phyloP scores from a whole-genome alignment of 2,113 vertebrate species.

The Malaclemys terrapin region DNA sequence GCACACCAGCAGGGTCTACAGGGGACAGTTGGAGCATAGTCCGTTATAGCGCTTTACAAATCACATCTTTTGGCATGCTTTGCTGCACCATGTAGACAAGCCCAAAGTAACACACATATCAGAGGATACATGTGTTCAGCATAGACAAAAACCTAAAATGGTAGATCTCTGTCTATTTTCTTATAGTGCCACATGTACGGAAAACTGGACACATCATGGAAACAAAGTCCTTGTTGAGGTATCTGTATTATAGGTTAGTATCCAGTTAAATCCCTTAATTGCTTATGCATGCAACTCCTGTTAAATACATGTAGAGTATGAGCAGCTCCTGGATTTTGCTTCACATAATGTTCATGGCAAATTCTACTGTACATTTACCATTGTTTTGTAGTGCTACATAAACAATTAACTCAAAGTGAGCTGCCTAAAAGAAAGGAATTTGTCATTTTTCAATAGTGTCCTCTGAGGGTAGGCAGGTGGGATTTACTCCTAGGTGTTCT shows the following conservation, averaged over 20 bases:
- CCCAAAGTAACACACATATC: neutral
- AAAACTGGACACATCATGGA: neutral
- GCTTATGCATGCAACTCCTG: neutral
- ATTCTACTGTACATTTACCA: neutral
- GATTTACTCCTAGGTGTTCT: neutral
- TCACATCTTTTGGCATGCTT: neutral
- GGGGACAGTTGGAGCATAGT: neutral
- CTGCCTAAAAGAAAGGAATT: neutral
- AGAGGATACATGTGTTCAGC: neutral
- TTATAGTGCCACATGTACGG: accelerated
- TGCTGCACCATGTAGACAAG: neutral
- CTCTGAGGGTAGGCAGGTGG: neutral
- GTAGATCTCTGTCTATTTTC: neutral
- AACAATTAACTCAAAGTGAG: neutral
- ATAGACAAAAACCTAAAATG: neutral
- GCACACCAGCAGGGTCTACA: neutral
- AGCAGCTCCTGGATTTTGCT: neutral
- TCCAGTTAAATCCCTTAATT: neutral
- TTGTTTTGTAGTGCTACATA: neutral
- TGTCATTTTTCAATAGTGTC: neutral
- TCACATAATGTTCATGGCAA: neutral
- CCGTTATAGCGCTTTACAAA: neutral
- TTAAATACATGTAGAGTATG: neutral
- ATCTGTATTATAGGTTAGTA: neutral
- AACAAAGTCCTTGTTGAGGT: neutral